Evolutionary conservation across 2,113 vertebrate genomes (phyloP).

Genomic region (Entomyzon cyanotis): DNA sequence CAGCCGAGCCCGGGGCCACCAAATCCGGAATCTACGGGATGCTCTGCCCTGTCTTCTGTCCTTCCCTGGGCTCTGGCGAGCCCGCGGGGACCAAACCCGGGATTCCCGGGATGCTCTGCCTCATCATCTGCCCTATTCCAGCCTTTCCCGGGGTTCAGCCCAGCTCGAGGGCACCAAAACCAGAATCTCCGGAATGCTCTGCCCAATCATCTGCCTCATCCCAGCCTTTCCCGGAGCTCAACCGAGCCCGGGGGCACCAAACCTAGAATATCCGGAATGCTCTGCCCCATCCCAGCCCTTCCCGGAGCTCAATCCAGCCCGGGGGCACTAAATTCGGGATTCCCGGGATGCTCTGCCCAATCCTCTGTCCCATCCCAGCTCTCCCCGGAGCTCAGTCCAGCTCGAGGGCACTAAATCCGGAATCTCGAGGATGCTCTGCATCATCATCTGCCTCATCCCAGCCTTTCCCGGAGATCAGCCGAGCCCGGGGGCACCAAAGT

Average conservation of each 20-base stretch:
- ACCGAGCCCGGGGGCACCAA: background rate
- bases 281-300: background rate
- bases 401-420: background rate
- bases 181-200: rapidly evolving
- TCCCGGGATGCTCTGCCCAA: background rate
- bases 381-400: background rate
- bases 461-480: background rate
- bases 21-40: rapidly evolving
- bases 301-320: background rate
- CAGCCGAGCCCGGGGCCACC: background rate
- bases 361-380: background rate
- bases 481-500: background rate
- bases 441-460: background rate
- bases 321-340: rapidly evolving
- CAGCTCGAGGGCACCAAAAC: background rate
- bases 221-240: background rate
- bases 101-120: background rate
- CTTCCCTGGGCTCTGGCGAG: too few species aligned
- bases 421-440: background rate
- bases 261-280: too few species aligned
- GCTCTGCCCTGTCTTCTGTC: too few species aligned
- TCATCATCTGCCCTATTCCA: background rate
- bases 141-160: too few species aligned
- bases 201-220: too few species aligned
- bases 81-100: too few species aligned